phyloP scores from a whole-genome alignment of 2,113 vertebrate species.

The Eonycteris spelaea region DNA sequence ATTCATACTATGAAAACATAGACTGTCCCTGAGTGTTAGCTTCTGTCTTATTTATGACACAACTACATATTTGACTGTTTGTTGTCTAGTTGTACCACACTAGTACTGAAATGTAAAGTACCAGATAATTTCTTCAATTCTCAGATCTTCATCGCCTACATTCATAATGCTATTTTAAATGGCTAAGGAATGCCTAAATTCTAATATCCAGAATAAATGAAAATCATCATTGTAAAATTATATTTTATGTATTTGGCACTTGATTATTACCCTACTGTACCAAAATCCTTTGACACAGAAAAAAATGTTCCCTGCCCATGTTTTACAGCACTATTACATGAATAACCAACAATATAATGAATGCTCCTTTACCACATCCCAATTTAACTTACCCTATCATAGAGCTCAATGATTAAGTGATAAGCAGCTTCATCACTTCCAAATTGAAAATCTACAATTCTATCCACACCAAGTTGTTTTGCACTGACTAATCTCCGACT shows the following conservation, averaged over 20 bases:
- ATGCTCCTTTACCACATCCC: accelerated
- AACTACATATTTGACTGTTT: not conserved
- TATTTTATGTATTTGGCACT: not conserved
- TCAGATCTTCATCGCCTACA: not conserved
- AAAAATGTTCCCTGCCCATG: not conserved
- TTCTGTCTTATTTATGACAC: not conserved
- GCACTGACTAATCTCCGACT: constrained; percentile 89
- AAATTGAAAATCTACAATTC: constrained; percentile 97
- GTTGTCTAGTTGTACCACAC: not conserved
- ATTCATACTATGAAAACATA: not conserved
- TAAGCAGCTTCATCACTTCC: constrained; percentile 96
- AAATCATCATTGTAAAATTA: not conserved
- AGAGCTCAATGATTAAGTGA: constrained; percentile 95
- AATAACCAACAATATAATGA: not conserved
- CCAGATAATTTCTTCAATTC: not conserved
- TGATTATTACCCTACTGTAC: not conserved
- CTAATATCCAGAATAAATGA: not conserved
- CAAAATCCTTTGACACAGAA: not conserved
- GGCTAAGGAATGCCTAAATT: not conserved
- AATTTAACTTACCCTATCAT: constrained; percentile 91
- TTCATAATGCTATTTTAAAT: not conserved
- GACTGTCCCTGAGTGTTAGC: not conserved
- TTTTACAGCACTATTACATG: not conserved
- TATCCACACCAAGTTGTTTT: constrained; percentile 93
- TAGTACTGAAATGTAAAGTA: not conserved